These are phyloP conservation scores for Sitodiplosis mosellana DNA, from an alignment of 1,140 invertebrate species.

Conservation along the genomic window DNA sequence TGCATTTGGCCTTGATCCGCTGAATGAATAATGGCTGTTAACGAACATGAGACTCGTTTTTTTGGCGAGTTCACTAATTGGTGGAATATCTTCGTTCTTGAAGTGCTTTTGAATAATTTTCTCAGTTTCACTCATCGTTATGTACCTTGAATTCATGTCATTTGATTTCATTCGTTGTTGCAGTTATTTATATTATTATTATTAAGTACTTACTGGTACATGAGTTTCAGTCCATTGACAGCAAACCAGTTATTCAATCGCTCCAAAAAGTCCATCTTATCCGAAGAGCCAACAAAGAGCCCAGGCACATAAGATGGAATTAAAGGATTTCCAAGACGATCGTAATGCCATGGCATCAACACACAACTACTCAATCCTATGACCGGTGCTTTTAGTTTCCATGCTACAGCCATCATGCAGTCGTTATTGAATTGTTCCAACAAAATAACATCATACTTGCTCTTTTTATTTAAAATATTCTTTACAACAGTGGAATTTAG, in stretches of 20 bases:
- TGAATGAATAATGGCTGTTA: constrained; percentile 41
- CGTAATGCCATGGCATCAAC: constrained; percentile 37
- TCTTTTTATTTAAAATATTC: constrained; percentile 15
- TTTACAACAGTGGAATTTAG: constrained; percentile 7
- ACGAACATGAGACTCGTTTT: constrained; percentile 41
- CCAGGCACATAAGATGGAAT: constrained; percentile 35
- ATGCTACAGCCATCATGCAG: constrained; percentile 39
- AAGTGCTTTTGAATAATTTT: no score
- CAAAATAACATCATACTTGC: constrained; percentile 44
- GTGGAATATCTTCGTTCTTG: constrained; percentile 27
- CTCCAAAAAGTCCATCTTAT: constrained; percentile 32
- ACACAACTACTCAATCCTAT: constrained; percentile 36
- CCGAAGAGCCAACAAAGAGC: constrained; percentile 25
- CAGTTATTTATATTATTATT: no score
- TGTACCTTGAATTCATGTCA: no score
- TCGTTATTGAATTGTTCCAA: constrained; percentile 49
- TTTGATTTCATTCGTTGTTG: no score
- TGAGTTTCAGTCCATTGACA: constrained; percentile 13
- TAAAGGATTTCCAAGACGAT: constrained; percentile 31
- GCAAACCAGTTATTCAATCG: constrained; percentile 30
- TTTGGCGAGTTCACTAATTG: constrained; percentile 32
- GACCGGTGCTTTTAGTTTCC: constrained; percentile 34
- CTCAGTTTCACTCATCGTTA: no score
- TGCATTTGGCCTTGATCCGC: constrained; percentile 33
- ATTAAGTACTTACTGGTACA: constrained; percentile 16